Percentiles rank a stretch among this genome's conserved stretches.
Conservation (phyloP, 1,140 invertebrate genomes). For the Neoseiulus cucumeris region DNA sequence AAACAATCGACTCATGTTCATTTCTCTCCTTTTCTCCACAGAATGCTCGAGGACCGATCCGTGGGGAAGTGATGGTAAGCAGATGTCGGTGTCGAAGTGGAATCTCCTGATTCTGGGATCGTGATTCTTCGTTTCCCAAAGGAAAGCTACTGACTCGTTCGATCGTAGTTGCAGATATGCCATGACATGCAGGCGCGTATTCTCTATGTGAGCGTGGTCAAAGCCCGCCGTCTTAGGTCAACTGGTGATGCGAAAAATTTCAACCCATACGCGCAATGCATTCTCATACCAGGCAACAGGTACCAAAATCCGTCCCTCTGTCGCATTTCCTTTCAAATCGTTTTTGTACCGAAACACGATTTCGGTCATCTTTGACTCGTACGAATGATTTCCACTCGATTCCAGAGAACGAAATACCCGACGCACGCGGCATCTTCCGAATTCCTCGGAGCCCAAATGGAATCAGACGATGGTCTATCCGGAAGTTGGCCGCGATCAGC, state of each 20-base stretch:
- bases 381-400: not conserved
- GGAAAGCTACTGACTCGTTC: not conserved
- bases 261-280: constrained; percentile 4
- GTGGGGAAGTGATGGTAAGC: constrained; percentile 11
- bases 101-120: too few species aligned
- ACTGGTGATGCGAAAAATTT: not conserved
- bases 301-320: too few species aligned
- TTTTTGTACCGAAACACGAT: too few species aligned
- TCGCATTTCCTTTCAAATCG: too few species aligned
- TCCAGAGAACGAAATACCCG: constrained; percentile 3
- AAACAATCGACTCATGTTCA: not conserved
- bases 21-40: not conserved
- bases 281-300: constrained; percentile 8
- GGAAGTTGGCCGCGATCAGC: not conserved
- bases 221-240: not conserved
- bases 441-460: not conserved
- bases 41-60: constrained; percentile 6
- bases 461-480: constrained; percentile 9
- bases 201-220: not conserved
- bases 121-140: too few species aligned
- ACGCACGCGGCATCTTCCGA: not conserved
- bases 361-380: too few species aligned
- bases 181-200: constrained; percentile 1
- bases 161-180: not conserved
- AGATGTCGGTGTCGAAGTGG: not conserved